Base-by-base conservation (phyloP, 2,797 vertebrate genomes). In the Acanthurus lineatus region DNA sequence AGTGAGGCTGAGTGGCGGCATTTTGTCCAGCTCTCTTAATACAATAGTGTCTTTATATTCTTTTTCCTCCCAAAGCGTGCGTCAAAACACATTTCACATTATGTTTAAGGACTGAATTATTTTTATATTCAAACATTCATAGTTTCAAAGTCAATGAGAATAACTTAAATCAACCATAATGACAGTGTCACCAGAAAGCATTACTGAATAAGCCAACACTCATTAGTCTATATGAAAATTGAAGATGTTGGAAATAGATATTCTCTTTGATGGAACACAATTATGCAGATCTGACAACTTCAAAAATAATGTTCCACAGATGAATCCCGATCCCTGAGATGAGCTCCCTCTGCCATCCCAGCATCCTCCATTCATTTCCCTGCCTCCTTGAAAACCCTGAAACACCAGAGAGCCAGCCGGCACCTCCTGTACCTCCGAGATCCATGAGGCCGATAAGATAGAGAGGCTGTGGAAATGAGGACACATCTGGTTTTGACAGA, bases 401-500 rank as follows among this genome's bases (percentile, higher is more conserved):
- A 75, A 71, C 63, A 59, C 64, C 51, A 66, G 57, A 28, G 64
- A 80, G 83, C 52, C 45, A 66, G 70, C 78, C 69, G 58, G 75
- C 74, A 79, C 83, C 73, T 67, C 60, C 69, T 66, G 28, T 8
- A 69, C 65, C 51, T 70, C 48, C 6, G 57, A 67, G 79, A 89
- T 59, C 75, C 67, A 56, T 4, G 45, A 69, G 54, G 58, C 73
- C 75, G 83, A 86, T 78, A 65, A 77, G 74, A 88, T 66, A 71
- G 17, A 79, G 81, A 71, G 54, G 19, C 54, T 70, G 44, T 53
- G 64, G 54, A 91, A 86, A 84, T 40, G 53, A 88, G 85, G 81
- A 76, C 77, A 83, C 88, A 82, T 87, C 81, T 85, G 83, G 56
- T 70, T 86, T 77, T 88, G 88, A 92, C 77, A 73, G 85, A 87